Conservation (phyloP, 2,888 invertebrate species). For the Netelia virgata region DNA sequence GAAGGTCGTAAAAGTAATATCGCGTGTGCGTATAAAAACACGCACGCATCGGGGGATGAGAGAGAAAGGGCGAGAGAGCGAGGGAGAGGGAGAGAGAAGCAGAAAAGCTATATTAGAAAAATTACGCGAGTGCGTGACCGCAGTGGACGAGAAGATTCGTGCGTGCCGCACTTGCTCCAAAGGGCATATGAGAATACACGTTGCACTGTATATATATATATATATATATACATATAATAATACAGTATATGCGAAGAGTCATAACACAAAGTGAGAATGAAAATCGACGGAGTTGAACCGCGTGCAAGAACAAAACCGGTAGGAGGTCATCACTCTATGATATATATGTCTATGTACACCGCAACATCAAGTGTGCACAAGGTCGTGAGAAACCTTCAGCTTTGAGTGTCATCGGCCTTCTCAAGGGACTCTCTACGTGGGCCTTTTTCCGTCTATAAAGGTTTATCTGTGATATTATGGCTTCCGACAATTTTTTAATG, state of each 20-base stretch:
- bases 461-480: neutral
- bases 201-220: neutral
- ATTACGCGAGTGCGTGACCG: constrained; percentile 61
- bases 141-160: constrained; percentile 40
- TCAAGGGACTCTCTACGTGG: constrained; percentile 5
- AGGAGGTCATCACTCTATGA: neutral
- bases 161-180: constrained; percentile 36
- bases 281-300: constrained; percentile 19
- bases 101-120: constrained; percentile 16
- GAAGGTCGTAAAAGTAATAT: constrained; percentile 38
- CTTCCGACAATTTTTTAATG: too few relatives aligned
- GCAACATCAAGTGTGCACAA: constrained; percentile 61
- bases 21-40: constrained; percentile 4
- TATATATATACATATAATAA: neutral
- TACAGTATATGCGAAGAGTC: neutral
- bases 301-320: constrained; percentile 2
- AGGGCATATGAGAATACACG: constrained; percentile 17
- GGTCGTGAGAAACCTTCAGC: constrained; percentile 77
- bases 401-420: constrained; percentile 74
- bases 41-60: neutral
- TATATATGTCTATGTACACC: neutral
- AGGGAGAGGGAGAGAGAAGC: constrained; percentile 10
- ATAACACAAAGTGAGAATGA: neutral
- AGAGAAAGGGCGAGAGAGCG: neutral
- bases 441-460: constrained; percentile 42